phyloP scores from a whole-genome alignment of 1,140 invertebrate species.

The Drosophila guanche region DNA sequence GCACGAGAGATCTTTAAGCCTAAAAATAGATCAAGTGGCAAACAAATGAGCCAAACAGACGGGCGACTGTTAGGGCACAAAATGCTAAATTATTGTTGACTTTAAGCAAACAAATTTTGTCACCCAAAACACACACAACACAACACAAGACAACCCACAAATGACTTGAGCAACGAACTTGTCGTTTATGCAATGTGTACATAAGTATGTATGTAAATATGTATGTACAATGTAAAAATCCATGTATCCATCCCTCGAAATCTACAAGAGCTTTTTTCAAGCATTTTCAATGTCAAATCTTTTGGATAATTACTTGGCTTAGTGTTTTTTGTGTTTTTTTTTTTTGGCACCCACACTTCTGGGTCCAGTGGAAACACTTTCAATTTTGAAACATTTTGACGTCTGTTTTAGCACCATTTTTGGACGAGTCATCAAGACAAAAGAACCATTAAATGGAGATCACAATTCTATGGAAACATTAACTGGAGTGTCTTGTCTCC shows the following conservation, averaged over 20 bases:
- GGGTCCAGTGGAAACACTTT: constrained; percentile 34
- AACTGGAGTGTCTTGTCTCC: constrained; percentile 14
- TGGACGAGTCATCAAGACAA: constrained; percentile 69
- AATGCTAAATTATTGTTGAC: constrained; percentile 51
- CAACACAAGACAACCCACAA: constrained; percentile 20
- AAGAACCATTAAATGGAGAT: constrained; percentile 65
- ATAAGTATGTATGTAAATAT: too few relatives aligned
- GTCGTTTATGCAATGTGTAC: constrained; percentile 61
- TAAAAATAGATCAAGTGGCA: constrained; percentile 53
- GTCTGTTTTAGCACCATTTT: constrained; percentile 69
- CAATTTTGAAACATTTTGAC: constrained; percentile 47
- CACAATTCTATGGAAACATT: constrained; percentile 40
- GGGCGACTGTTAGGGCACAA: constrained; percentile 24
- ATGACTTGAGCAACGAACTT: constrained; percentile 62
- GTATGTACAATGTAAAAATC: too few relatives aligned
- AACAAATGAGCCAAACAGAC: constrained; percentile 47
- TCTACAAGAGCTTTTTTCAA: constrained; percentile 27
- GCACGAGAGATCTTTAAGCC: constrained; percentile 3
- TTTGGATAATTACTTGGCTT: constrained; percentile 53
- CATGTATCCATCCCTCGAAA: constrained; percentile 14
- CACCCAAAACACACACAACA: constrained; percentile 31
- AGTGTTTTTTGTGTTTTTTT: constrained; percentile 21
- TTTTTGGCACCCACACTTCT: constrained; percentile 59
- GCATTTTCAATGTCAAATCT: constrained; percentile 71
- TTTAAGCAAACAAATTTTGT: constrained; percentile 45